These are phyloP conservation scores for Cremastobaeus sp. DNA, from an alignment of 2,888 invertebrate genomes.

Conservation along the genomic window DNA sequence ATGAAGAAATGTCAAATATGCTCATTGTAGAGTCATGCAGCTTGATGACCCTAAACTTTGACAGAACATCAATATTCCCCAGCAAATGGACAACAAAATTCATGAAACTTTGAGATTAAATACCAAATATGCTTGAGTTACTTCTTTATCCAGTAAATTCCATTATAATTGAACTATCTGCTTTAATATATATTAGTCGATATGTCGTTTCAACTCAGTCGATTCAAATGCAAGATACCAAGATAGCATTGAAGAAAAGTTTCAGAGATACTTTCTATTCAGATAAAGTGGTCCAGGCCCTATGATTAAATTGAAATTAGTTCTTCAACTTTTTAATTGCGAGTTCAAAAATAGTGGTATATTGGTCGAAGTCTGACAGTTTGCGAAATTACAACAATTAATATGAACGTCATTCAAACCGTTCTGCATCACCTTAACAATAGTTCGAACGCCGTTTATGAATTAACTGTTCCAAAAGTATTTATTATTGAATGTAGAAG, in stretches of 20 bases:
- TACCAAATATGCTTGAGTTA: too few species aligned
- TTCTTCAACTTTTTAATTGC: conserved; percentile 76
- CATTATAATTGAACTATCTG: too few species aligned
- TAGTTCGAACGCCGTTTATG: conserved; percentile 61
- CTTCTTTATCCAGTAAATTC: too few species aligned
- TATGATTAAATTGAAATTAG: conserved; percentile 77
- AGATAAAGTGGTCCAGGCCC: conserved; percentile 18
- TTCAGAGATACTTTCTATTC: conserved; percentile 26
- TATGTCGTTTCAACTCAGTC: background rate
- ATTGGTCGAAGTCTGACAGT: conserved; percentile 34
- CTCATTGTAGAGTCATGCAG: too few species aligned
- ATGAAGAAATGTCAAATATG: too few species aligned
- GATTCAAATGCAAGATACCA: conserved; percentile 15
- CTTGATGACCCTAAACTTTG: too few species aligned
- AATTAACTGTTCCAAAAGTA: conserved; percentile 66
- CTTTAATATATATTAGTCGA: background rate
- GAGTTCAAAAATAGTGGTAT: conserved; percentile 73
- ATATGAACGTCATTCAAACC: conserved; percentile 58
- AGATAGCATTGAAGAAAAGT: conserved; percentile 40
- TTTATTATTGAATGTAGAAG: conserved; percentile 68
- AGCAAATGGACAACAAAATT: too few species aligned
- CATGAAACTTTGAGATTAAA: too few species aligned
- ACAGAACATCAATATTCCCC: too few species aligned
- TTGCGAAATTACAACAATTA: conserved; percentile 65
- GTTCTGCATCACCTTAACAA: conserved; percentile 12